Base-by-base conservation (phyloP, 2,888 invertebrate species). In the Drosophila emarginata region DNA sequence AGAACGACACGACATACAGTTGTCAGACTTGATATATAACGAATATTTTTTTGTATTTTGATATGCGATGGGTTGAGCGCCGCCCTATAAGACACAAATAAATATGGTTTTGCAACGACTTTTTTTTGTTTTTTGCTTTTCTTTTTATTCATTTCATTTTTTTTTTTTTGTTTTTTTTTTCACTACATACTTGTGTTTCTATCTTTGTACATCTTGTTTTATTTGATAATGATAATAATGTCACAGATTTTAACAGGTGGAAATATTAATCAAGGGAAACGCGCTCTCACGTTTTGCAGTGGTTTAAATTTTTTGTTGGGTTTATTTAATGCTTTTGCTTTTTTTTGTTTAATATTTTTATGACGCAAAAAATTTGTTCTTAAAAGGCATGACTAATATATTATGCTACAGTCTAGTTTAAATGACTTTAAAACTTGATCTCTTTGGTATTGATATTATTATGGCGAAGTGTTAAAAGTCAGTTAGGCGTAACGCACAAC, bases 241-340 rank as follows among this genome's bases (percentile, higher is more conserved):
- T 45, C 53, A 67, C 23, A 75, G 85, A 87, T 80, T 72, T 76
- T 81, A 79, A 23, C 60, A 62, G 62, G 36, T 64, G 28, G 62
- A 87, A 76, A 69, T 56, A 65, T 40, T 62, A 70, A 64, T 64
- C 58, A 65, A 61, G 54, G 64, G 63, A 52, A 32, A 9, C 32
- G 32, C 7, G 9, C 58, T 53, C 67, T 72, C 81, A 88, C 79
- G 80, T 80, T 77, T 75, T 88, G 82, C 82, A 83, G 87, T 80
- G 53, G 83, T 83, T 79, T 76, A 61, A 37, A 50, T 54, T 12
- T 12, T 18, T 51, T 23, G 4, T 50, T 39, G n/a, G n/a, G n/a
- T 56, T 71, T 58, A 37, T 52, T 70, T 66, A 59, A 45, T 66
- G 62, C 81, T 63, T 63, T 54, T 72, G 14, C 28, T 45, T 57